Conservation (phyloP, 2,888 invertebrate genomes). For the Nomada fabriciana region DNA sequence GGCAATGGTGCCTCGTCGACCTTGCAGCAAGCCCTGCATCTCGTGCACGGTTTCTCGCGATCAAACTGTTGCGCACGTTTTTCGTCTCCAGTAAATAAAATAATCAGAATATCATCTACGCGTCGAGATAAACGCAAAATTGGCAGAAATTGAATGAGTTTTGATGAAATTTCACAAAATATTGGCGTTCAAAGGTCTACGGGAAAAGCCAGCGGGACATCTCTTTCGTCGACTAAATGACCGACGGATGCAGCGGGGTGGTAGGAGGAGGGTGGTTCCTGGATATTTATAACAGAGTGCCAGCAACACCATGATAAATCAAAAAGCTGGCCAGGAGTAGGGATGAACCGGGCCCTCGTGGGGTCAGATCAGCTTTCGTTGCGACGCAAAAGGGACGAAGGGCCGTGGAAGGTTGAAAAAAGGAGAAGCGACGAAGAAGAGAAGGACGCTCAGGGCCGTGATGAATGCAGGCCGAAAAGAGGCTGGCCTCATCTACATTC, state of each 20-base stretch:
- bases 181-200: slow-evolving; percentile 45
- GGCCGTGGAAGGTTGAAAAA: slow-evolving; percentile 5
- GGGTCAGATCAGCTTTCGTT: slow-evolving; percentile 71
- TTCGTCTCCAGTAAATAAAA: not conserved
- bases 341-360: slow-evolving; percentile 68
- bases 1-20: slow-evolving; percentile 65
- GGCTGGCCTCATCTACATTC: slow-evolving; percentile 67
- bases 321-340: slow-evolving; percentile 49
- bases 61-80: slow-evolving; percentile 24
- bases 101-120: not conserved
- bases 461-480: slow-evolving; percentile 65
- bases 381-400: slow-evolving; percentile 14
- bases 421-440: slow-evolving; percentile 14
- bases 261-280: slow-evolving; percentile 50
- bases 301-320: slow-evolving; percentile 74
- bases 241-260: slow-evolving; percentile 54
- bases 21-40: slow-evolving; percentile 62
- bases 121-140: not conserved
- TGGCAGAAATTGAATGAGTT: no score
- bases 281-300: slow-evolving; percentile 78
- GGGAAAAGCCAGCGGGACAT: slow-evolving; percentile 69
- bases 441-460: slow-evolving; percentile 54
- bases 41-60: slow-evolving; percentile 40
- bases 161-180: no score
- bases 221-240: slow-evolving; percentile 62